Evolutionary conservation across 2,797 vertebrate species (phyloP), one percentile per base, ranked within the genome.

Genomic region (Sciaenops ocellatus): DNA sequence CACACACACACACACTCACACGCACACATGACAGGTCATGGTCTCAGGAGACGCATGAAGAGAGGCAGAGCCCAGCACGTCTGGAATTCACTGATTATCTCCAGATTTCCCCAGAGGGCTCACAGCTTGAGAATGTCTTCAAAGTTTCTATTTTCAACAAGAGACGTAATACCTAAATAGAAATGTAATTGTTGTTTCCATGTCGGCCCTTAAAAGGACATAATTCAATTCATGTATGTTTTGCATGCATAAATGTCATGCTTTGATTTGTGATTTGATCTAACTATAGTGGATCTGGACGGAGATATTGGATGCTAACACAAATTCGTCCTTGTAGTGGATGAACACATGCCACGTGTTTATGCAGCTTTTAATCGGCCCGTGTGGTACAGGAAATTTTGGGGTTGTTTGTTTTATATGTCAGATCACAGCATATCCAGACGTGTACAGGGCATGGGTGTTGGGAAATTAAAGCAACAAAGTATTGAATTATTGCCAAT

Each of bases 41-140:
- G 86, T 84, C 87, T 71, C 90, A 30, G 71, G 85, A 83, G 89
- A 85, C 15, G 0, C 22, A 56, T 71, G 79, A 89, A 46, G 71
- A 85, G 73, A 80, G 46, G 52, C 79, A 89, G 87, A 85, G 74
- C 60, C 18, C 22, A 68, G 83, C 67, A 86, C 84, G 86, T 85
- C 81, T 90, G 87, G 77, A 91, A 88, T 89, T 82, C 78, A 82
- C 87, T 90, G 87, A 93, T 93, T 91, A 88, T 91, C 87, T 91
- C 80, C 87, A 91, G 85, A 93, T 92, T 93, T 93, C 90, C 89
- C 90, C 80, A 74, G 85, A 88, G 85, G 87, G 71, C 72, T 41
- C 46, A 7, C 5, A 4, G 63, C 82, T 86, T 15, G 10, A 55
- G 77, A 86, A 85, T 24, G 72, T 72, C 77, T 70, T 84, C 44